Evolutionary conservation across 2,113 vertebrate species (phyloP).

Genomic region (Pollachius pollachius): DNA sequence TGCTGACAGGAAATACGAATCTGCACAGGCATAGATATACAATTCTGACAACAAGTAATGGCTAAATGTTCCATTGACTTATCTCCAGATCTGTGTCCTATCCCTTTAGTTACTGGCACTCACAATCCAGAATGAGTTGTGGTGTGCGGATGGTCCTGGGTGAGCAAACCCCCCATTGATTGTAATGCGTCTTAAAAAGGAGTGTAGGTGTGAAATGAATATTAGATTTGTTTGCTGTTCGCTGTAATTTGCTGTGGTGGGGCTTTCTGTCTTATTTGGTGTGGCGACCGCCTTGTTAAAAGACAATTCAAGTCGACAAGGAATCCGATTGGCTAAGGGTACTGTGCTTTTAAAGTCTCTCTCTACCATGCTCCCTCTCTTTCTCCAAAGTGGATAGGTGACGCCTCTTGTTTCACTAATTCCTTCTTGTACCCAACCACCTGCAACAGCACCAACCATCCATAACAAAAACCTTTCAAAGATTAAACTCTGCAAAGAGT

Average conservation of each 20-base stretch:
- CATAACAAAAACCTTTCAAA: neutral
- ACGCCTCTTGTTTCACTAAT: constrained; percentile 4
- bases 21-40: too few species aligned
- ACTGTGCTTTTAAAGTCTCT: constrained; percentile 19
- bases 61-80: too few species aligned
- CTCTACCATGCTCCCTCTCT: neutral
- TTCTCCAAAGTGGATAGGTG: neutral
- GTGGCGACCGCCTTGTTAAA: constrained; percentile 33
- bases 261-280: constrained; percentile 27
- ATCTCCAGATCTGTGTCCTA: too few species aligned
- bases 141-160: too few species aligned
- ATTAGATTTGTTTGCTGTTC: constrained; percentile 48
- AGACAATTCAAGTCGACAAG: constrained; percentile 45
- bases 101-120: too few species aligned
- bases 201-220: constrained; percentile 51
- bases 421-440: neutral
- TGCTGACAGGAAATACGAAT: too few species aligned
- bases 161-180: constrained; percentile 29
- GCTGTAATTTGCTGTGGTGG: constrained; percentile 33
- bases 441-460: constrained; percentile 11
- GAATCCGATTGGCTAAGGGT: constrained; percentile 15
- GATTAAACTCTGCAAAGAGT: constrained; percentile 15
- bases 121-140: too few species aligned
- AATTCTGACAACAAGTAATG: too few species aligned
- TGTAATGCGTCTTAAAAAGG: constrained; percentile 42